These are phyloP conservation scores for Gavialis gangeticus DNA, from an alignment of 2,113 vertebrate genomes.

Conservation along the genomic window DNA sequence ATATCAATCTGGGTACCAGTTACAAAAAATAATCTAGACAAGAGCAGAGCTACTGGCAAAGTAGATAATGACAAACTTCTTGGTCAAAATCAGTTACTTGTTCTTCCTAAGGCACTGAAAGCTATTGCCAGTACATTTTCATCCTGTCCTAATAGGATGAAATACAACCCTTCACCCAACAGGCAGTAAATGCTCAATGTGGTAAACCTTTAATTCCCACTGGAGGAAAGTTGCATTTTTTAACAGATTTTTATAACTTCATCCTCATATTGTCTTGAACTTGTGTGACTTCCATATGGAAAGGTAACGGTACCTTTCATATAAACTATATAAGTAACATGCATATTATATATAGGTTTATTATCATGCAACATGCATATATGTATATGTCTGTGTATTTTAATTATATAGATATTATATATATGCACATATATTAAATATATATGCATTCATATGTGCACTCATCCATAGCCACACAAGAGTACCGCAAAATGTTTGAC, in stretches of 20 bases:
- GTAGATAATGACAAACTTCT: constrained; percentile 18
- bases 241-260: background rate
- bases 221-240: fast-evolving
- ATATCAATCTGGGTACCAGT: background rate
- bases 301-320: too few species aligned
- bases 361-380: background rate
- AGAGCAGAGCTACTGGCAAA: background rate
- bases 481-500: background rate
- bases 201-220: fast-evolving
- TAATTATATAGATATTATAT: background rate
- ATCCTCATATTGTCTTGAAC: background rate
- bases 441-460: background rate
- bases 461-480: background rate
- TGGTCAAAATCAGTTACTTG: constrained; percentile 15
- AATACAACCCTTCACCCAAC: fast-evolving
- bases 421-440: background rate
- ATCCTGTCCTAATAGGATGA: fast-evolving
- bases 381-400: fast-evolving
- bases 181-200: fast-evolving
- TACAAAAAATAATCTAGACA: background rate
- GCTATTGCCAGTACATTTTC: constrained; percentile 37
- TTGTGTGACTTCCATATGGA: fast-evolving
- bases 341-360: background rate
- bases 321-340: background rate
- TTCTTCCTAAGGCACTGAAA: constrained; percentile 48